A percentile compares a stretch with the other conserved stretches of the same genome.
These are phyloP conservation scores for Orthosia gothica DNA, from an alignment of 2,888 invertebrate species.

Conservation along the genomic window DNA sequence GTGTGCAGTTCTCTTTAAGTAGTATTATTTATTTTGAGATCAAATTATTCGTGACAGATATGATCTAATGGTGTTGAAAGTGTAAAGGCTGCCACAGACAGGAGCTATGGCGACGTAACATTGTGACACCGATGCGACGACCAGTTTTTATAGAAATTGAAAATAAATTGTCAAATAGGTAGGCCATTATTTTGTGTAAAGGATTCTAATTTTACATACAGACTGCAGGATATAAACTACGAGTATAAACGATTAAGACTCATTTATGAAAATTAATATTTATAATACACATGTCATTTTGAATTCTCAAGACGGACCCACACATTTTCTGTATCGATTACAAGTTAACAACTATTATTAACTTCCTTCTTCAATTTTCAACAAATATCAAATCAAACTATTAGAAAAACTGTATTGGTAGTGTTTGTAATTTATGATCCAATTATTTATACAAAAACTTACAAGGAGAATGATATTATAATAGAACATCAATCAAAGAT, in stretches of 20 bases:
- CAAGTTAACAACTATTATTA: slow-evolving; percentile 1
- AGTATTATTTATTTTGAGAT: slow-evolving; percentile 8
- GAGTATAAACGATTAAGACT: too few relatives aligned
- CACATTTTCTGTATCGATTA: neutral
- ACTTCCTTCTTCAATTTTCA: slow-evolving; percentile 4
- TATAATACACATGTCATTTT: neutral
- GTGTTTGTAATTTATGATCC: slow-evolving; percentile 73
- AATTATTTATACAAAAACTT: slow-evolving; percentile 76
- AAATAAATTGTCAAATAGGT: neutral
- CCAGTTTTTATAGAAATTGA: neutral
- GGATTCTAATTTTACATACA: neutral
- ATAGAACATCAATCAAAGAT: slow-evolving; percentile 76
- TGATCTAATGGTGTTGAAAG: neutral
- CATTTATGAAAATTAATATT: too few relatives aligned
- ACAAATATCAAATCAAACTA: slow-evolving; percentile 45
- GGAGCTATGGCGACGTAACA: too few relatives aligned
- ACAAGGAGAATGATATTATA: slow-evolving; percentile 66
- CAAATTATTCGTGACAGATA: neutral
- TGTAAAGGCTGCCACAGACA: neutral
- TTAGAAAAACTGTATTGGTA: slow-evolving; percentile 48
- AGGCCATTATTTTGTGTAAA: neutral
- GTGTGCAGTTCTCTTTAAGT: neutral
- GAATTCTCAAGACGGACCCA: neutral
- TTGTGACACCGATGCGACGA: neutral
- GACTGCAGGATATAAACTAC: too few relatives aligned